These are phyloP conservation scores for Apistogramma diplotaenia DNA, from an alignment of 2,113 vertebrate genomes.

Conservation along the genomic window DNA sequence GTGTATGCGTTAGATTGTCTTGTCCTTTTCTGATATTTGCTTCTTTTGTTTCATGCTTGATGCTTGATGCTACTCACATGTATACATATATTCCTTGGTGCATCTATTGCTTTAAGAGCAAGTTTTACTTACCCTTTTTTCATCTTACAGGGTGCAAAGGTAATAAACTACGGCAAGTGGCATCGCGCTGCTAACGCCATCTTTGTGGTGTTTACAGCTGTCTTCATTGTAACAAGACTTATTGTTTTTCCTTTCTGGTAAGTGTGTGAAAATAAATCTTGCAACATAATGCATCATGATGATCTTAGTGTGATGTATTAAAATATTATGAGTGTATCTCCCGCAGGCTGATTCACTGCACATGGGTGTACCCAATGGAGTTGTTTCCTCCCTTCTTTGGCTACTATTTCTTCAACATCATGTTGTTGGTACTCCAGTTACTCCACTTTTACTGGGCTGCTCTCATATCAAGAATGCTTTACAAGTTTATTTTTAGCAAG, in stretches of 20 bases:
- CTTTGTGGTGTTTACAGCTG: constrained; percentile 82
- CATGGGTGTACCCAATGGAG: constrained; percentile 79
- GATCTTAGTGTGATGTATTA: not conserved
- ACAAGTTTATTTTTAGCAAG: constrained; percentile 79
- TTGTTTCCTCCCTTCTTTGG: constrained; percentile 83
- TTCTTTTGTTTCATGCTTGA: no score
- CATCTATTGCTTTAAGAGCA: not conserved
- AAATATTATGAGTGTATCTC: constrained; percentile 7
- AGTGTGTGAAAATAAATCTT: constrained; percentile 51
- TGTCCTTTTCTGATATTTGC: no score
- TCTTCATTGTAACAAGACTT: constrained; percentile 85
- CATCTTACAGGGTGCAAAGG: constrained; percentile 82
- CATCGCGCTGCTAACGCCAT: constrained; percentile 76
- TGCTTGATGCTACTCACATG: no score
- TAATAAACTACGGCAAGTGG: constrained; percentile 89
- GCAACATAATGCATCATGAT: not conserved
- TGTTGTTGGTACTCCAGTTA: constrained; percentile 81
- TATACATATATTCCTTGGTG: no score
- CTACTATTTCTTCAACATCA: constrained; percentile 87
- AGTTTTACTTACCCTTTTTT: not conserved
- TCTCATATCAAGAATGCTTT: constrained; percentile 84
- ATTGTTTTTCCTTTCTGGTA: constrained; percentile 91
- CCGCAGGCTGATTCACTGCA: constrained; percentile 87
- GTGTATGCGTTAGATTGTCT: no score
- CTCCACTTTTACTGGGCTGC: constrained; percentile 91